A percentile compares a stretch with the other conserved stretches of the same genome.
Evolutionary conservation across 2,113 vertebrate species (phyloP).

Genomic region (Antechinus stuartii): DNA sequence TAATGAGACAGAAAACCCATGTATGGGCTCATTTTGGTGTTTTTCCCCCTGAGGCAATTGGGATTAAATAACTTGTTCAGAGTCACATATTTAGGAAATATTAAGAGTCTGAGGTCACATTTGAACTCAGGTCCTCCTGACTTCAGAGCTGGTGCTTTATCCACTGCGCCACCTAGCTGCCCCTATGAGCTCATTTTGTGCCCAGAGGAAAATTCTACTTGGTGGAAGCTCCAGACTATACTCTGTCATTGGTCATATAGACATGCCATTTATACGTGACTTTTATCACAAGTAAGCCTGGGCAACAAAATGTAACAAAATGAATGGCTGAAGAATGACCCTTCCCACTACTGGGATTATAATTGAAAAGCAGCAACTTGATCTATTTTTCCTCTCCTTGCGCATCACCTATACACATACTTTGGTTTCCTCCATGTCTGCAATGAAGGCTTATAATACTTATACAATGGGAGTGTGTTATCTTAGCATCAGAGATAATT

Average conservation of each 20-base stretch:
- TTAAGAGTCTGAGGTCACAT: no score
- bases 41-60: no score
- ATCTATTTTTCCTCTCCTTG: rapidly evolving
- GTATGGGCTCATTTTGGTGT: background rate
- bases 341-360: background rate
- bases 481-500: background rate
- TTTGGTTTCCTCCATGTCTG: background rate
- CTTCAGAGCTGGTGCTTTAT: no score
- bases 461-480: background rate
- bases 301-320: background rate
- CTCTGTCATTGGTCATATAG: background rate
- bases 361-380: background rate
- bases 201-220: background rate
- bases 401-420: background rate
- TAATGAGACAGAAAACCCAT: background rate
- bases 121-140: no score
- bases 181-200: background rate
- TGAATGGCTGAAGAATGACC: background rate
- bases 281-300: background rate
- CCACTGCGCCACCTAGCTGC: no score
- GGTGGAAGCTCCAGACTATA: background rate
- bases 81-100: no score
- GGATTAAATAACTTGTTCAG: no score
- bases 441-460: background rate
- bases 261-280: background rate